These are phyloP conservation scores for Eristalinus sepulchralis DNA, from an alignment of 2,888 invertebrate genomes.

Conservation along the genomic window DNA sequence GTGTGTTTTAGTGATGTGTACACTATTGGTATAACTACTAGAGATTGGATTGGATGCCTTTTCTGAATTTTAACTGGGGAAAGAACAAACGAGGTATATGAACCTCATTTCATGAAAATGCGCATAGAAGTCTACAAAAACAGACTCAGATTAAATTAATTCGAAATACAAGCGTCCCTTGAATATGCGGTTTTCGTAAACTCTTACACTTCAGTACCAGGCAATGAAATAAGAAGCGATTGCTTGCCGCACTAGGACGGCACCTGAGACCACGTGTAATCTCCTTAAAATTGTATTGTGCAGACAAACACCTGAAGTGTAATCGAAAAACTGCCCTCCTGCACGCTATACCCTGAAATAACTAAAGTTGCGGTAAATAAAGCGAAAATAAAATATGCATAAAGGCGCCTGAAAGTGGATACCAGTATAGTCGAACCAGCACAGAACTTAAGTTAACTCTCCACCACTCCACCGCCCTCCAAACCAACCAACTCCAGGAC, in stretches of 20 bases:
- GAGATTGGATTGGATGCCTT: no score
- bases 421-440: conserved; percentile 1
- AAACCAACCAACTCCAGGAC: conserved; percentile 8
- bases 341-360: conserved; percentile 27
- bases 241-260: conserved; percentile 7
- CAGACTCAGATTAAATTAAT: no score
- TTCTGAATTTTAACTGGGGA: no score
- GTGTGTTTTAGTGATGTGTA: no score
- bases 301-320: conserved; percentile 26
- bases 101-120: no score
- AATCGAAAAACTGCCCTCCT: conserved; percentile 27
- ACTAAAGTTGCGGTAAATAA: conserved; percentile 60
- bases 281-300: conserved; percentile 2
- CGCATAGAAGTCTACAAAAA: no score
- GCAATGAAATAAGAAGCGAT: conserved; percentile 30
- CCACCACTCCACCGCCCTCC: conserved; percentile 18
- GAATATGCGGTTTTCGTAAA: neutral
- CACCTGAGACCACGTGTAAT: neutral
- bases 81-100: no score
- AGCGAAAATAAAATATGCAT: conserved; percentile 61
- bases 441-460: conserved; percentile 26
- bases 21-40: no score
- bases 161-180: neutral
- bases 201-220: neutral
- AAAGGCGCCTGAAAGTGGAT: conserved; percentile 30